Evolutionary conservation across 1,140 invertebrate genomes (phyloP), one percentile per base, ranked within the genome.

Genomic region (Brachionus asplanchnoidis): DNA sequence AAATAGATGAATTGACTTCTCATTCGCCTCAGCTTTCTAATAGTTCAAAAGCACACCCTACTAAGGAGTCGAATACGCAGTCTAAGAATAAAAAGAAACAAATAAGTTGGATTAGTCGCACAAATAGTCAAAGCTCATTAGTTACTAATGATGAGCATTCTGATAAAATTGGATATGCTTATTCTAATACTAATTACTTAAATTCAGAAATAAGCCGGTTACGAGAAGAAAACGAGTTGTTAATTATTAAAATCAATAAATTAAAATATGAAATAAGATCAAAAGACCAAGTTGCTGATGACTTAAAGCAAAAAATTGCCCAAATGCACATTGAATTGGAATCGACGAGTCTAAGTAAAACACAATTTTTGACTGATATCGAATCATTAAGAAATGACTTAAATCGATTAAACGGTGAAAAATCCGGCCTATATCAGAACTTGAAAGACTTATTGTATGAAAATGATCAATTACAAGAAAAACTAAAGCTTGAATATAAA

Each of bases 281-380:
- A 44, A 42, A 36, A 20, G 79, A 82, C 44, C 53, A 60, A 65
- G 36, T 56, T 14, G 53, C 65, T 4, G 65, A 68, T 17, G 79
- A 82, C 66, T 28, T 82, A 26, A 82, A 82, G 36, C 65, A 60
- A n/a, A 60, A 82, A 44, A 82, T 82, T 7, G 79, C 79, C 20
- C 79, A 82, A 82, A 82, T 82, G 79, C 60, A 65, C 14, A 68
- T 82, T 17, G 79, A 82, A 6, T 14, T 82, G 2, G 79, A 82
- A 6, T 44, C 36, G 3, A n/a, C 11, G 0, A 32, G 36, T 5
- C 17, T 68, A 9, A 36, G 26, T 36, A 60, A 68, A 65, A 60
- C 28, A 11, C 50, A 82, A 28, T 44, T 60, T 46, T 32, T 65
- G 65, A 65, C 3, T 6, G 79, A 82, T 65, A 56, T 82, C 1